phyloP scores from a whole-genome alignment of 1,140 invertebrate species.

The Camponotus pennsylvanicus region DNA sequence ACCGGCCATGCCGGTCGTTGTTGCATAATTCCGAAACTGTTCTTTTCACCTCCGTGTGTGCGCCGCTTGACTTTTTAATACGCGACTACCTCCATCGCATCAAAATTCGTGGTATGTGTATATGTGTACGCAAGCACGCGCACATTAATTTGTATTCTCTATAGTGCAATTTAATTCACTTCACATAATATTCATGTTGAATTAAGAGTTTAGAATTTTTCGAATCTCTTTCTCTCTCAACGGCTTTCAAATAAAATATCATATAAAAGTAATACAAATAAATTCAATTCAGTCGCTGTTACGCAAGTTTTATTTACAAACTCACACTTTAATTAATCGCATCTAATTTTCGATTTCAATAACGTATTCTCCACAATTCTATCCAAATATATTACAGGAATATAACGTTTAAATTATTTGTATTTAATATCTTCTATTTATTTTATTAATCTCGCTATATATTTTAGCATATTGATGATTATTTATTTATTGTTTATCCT shows the following conservation, averaged over 20 bases:
- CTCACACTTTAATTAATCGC: slow-evolving; percentile 15
- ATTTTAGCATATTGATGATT: not conserved
- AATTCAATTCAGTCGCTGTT: slow-evolving; percentile 13
- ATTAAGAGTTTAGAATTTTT: slow-evolving; percentile 31
- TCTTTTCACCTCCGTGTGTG: slow-evolving; percentile 29
- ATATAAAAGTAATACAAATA: slow-evolving; percentile 17
- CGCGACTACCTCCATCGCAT: slow-evolving; percentile 5
- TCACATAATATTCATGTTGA: not conserved
- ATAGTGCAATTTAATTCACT: slow-evolving; percentile 9
- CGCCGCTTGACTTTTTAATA: slow-evolving; percentile 54
- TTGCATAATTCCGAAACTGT: slow-evolving; percentile 50
- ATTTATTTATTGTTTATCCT: not conserved
- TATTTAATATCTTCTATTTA: not conserved
- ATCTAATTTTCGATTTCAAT: slow-evolving; percentile 2
- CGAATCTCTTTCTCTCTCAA: not conserved
- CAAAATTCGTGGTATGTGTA: not conserved
- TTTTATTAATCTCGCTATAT: not conserved
- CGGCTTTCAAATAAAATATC: slow-evolving; percentile 30
- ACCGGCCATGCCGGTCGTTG: slow-evolving; percentile 37
- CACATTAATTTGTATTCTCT: slow-evolving; percentile 26
- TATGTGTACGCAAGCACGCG: not conserved
- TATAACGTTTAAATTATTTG: not conserved
- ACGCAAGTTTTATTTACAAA: slow-evolving; percentile 30
- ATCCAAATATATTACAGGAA: not conserved
- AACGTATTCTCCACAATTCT: not conserved